Base-by-base conservation (phyloP, 2,113 vertebrate genomes). In the Vombatus ursinus region DNA sequence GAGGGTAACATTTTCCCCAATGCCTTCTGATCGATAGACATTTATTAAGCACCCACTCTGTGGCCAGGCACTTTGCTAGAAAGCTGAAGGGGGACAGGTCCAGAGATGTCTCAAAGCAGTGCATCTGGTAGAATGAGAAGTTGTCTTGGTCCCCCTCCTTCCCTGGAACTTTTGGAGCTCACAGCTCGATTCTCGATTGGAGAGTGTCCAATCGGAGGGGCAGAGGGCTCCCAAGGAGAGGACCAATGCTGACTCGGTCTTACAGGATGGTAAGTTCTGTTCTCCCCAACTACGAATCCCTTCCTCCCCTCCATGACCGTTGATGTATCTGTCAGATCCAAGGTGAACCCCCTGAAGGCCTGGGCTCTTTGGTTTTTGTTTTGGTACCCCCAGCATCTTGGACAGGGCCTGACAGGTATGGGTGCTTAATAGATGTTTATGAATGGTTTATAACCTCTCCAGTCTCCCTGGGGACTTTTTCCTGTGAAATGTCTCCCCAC, bases 381-480 rank as follows among this genome's bases (percentile, higher is more conserved):
- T n/a, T 1, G 16, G 37, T 3, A 44, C 10, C n/a, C 24, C n/a
- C n/a, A 22, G 37, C 19, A 8, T 28, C 57, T 3, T 2, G 0
- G n/a, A 22, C n/a, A 0, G 31, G 31, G 5, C 5, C 61, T 6
- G 61, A n/a, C 31, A 14, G 31, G 31, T 77, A 0, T n/a, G n/a
- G n/a, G n/a, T n/a, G n/a, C n/a, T n/a, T n/a, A n/a, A n/a, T n/a
- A n/a, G n/a, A n/a, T 1, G 57, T 14, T 37, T 37, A 68, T 31
- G 28, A 61, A 31, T 31, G 53, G 28, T 31, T 31, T 31, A 11
- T 19, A 8, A 16, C 14, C 57, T n/a, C 61, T 7, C 37, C 14
- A 19, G 37, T 16, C 31, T 37, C 11, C 61, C 19, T 44, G 19
- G n/a, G 14, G n/a, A 4, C n/a, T 37, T 37, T 61, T 61, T 31